Percentiles rank a stretch among this genome's conserved stretches.
Evolutionary conservation across 2,113 vertebrate genomes (phyloP).

Genomic region (Sakesphorus luctuosus): DNA sequence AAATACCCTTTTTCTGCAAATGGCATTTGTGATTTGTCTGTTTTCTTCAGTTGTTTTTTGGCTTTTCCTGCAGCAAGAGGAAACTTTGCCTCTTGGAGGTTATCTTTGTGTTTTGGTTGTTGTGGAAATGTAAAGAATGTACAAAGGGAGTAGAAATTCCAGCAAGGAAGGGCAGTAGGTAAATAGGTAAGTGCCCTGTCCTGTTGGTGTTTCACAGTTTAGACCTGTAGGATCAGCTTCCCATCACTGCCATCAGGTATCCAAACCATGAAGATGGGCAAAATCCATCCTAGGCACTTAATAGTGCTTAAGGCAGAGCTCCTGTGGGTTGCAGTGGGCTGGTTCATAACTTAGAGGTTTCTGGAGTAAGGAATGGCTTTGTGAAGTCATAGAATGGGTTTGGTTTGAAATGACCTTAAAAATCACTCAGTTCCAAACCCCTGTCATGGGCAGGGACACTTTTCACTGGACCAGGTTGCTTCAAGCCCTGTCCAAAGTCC

Average conservation of each 20-base stretch:
- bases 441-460: background rate
- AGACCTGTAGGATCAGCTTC: background rate
- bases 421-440: fast-evolving
- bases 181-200: background rate
- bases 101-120: background rate
- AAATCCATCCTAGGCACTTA: fast-evolving
- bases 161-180: background rate
- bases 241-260: background rate
- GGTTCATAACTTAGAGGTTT: background rate
- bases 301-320: background rate
- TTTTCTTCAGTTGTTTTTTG: background rate
- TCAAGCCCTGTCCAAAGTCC: background rate
- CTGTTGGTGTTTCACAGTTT: too few species aligned
- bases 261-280: background rate
- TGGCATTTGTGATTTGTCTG: background rate
- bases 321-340: background rate
- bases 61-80: background rate
- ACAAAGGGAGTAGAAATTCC: background rate
- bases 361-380: background rate
- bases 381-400: background rate
- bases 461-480: fast-evolving
- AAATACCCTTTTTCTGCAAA: background rate
- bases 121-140: background rate
- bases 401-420: fast-evolving
- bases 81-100: background rate